phyloP scores from a whole-genome alignment of 2,888 invertebrate genomes.

The Leptarthrus brevirostris region DNA sequence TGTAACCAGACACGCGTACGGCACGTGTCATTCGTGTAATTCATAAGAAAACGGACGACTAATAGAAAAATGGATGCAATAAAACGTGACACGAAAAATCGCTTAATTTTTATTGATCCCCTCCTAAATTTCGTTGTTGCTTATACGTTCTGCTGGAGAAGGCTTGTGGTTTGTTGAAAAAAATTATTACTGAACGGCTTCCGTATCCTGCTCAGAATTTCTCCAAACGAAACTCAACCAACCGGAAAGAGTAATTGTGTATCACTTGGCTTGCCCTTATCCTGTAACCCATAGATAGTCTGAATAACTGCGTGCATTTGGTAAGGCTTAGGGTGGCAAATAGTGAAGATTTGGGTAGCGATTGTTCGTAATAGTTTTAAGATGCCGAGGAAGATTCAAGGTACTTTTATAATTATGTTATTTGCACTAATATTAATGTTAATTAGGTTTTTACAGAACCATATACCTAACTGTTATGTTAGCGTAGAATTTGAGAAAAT shows the following conservation, averaged over 20 bases:
- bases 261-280: conserved; percentile 49
- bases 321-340: conserved; percentile 4
- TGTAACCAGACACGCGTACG: conserved; percentile 50
- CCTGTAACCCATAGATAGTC: conserved; percentile 15
- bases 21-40: conserved; percentile 53
- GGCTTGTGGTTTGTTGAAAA: conserved; percentile 42
- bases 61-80: conserved; percentile 55
- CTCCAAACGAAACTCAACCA: conserved; percentile 40
- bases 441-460: no score
- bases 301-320: neutral
- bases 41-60: conserved; percentile 50
- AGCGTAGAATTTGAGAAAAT: no score
- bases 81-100: conserved; percentile 55
- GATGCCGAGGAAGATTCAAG: no score
- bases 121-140: conserved; percentile 23
- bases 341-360: neutral
- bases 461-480: no score
- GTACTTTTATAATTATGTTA: no score
- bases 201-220: conserved; percentile 9
- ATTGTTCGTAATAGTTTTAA: conserved; percentile 14
- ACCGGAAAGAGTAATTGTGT: conserved; percentile 54
- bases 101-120: conserved; percentile 54
- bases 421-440: no score
- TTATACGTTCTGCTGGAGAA: neutral
- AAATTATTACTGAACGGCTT: conserved; percentile 19